phyloP scores from a whole-genome alignment of 2,113 vertebrate genomes.

The Proterorhinus semilunaris region DNA sequence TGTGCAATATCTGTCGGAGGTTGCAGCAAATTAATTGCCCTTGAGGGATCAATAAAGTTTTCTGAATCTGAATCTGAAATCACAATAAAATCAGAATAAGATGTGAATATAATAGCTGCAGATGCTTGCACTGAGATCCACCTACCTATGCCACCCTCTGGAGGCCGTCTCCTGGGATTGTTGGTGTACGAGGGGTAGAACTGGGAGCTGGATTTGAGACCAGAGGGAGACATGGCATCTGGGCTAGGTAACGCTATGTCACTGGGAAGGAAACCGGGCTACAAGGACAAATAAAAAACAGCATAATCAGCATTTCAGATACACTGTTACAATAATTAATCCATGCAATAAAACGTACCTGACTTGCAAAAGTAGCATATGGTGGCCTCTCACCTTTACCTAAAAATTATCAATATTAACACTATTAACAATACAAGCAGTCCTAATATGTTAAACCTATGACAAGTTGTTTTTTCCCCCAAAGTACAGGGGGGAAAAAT shows the following conservation, averaged over 20 bases:
- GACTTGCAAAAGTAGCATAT: conserved; percentile 85
- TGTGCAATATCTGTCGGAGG: too few relatives aligned
- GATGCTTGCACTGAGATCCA: background rate
- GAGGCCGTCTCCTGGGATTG: conserved; percentile 89
- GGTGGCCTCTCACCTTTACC: conserved; percentile 89
- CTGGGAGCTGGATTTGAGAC: conserved; percentile 86
- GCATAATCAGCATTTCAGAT: conserved; percentile 1
- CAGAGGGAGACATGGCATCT: conserved; percentile 89
- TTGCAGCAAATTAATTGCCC: too few relatives aligned
- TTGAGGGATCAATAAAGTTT: too few relatives aligned
- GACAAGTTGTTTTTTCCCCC: conserved; percentile 51
- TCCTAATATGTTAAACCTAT: conserved; percentile 42
- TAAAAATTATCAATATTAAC: conserved; percentile 49
- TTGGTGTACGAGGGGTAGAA: conserved; percentile 88
- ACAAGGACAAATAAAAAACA: conserved; percentile 21
- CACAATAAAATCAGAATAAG: too few relatives aligned
- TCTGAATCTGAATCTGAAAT: too few relatives aligned
- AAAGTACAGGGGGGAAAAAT: conserved; percentile 31
- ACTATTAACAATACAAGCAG: conserved; percentile 9
- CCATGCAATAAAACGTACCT: conserved; percentile 61
- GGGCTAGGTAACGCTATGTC: conserved; percentile 90
- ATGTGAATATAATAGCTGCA: background rate
- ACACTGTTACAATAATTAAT: background rate
- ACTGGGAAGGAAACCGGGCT: conserved; percentile 88
- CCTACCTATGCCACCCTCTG: conserved; percentile 87